A percentile compares a stretch with the other conserved stretches of the same genome.
Evolutionary conservation across 2,113 vertebrate species (phyloP).

Genomic region (Charadrius vociferus): DNA sequence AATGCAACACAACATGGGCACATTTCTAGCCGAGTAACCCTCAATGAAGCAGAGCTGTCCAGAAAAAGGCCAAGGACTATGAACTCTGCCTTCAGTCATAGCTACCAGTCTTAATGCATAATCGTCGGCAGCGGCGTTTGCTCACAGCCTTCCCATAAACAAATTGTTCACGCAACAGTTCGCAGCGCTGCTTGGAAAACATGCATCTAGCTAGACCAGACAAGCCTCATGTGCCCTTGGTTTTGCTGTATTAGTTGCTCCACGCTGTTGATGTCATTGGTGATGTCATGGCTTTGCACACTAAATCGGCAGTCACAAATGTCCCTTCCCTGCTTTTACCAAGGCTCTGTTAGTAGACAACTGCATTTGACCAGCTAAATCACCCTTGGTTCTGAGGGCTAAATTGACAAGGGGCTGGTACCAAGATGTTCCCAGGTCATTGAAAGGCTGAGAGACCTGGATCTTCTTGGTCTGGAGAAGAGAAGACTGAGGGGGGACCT

Average conservation of each 20-base stretch:
- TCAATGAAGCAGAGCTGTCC: background rate
- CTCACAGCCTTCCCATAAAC: background rate
- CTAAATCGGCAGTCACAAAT: too few relatives aligned
- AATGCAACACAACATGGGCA: background rate
- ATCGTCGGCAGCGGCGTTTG: background rate
- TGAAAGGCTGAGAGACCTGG: too few relatives aligned
- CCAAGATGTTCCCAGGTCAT: background rate
- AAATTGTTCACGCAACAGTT: background rate
- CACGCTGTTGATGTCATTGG: background rate
- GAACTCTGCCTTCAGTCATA: background rate
- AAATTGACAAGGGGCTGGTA: background rate
- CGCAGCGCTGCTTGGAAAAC: background rate
- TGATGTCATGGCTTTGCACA: background rate
- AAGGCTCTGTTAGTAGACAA: background rate
- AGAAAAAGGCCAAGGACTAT: background rate
- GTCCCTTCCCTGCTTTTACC: background rate
- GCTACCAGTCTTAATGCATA: background rate
- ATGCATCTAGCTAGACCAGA: background rate
- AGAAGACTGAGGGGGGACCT: too few relatives aligned
- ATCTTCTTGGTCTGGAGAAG: too few relatives aligned
- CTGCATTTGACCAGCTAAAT: background rate
- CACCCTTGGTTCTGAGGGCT: background rate
- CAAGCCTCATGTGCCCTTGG: background rate
- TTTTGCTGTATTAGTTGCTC: background rate
- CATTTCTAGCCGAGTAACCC: background rate